Evolutionary conservation across 2,888 invertebrate genomes (phyloP).

Genomic region (Xestia sexstrigata): DNA sequence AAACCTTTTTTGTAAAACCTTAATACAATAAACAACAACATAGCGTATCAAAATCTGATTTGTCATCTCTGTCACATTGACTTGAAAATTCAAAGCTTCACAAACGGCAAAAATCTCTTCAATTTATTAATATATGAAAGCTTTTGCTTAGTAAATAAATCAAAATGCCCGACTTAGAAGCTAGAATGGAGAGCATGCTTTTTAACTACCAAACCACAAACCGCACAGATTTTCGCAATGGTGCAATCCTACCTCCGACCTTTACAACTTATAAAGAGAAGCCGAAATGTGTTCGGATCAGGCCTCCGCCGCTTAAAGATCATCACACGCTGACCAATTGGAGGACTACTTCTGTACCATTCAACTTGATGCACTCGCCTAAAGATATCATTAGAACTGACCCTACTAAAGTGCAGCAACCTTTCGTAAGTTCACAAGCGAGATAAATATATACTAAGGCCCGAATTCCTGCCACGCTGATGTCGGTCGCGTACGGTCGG

Average conservation of each 20-base stretch:
- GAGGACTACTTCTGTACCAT: conserved; percentile 70
- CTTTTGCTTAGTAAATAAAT: neutral
- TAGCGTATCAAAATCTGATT: neutral
- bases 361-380: conserved; percentile 71
- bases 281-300: conserved; percentile 25
- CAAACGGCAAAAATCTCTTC: neutral
- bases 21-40: neutral
- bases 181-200: conserved; percentile 70
- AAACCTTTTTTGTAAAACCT: neutral
- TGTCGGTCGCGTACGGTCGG: no score
- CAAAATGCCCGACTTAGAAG: conserved; percentile 60
- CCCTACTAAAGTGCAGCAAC: conserved; percentile 71
- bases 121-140: neutral
- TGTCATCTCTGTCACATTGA: conserved; percentile 16
- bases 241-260: conserved; percentile 58
- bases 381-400: conserved; percentile 71
- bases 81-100: conserved; percentile 2
- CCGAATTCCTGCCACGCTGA: no score
- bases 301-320: conserved; percentile 70
- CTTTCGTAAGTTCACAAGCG: conserved; percentile 70
- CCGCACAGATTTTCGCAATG: conserved; percentile 69
- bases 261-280: conserved; percentile 69
- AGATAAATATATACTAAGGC: neutral
- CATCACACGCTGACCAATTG: conserved; percentile 75
- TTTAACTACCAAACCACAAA: conserved; percentile 75